phyloP scores from a whole-genome alignment of 2,888 invertebrate species.

The Drosophila suboccidentalis region DNA sequence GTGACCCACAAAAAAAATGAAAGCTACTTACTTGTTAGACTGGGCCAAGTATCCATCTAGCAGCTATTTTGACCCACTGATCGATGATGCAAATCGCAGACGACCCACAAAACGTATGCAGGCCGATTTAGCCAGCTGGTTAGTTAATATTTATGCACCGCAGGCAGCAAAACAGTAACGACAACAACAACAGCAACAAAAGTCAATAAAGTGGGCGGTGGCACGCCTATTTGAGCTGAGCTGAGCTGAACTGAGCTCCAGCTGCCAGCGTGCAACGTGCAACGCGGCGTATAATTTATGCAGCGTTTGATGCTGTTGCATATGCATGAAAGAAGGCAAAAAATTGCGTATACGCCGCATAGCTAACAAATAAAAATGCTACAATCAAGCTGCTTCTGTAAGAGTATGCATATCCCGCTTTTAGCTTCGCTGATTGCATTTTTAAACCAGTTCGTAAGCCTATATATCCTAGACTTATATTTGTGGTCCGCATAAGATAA shows the following conservation, averaged over 20 bases:
- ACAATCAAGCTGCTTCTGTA: slow-evolving; percentile 18
- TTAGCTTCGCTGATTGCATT: slow-evolving; percentile 17
- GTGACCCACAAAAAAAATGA: slow-evolving; percentile 59
- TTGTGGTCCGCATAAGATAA: background rate
- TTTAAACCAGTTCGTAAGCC: background rate
- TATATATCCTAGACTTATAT: background rate
- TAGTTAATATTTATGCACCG: slow-evolving; percentile 57
- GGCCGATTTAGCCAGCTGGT: slow-evolving; percentile 28
- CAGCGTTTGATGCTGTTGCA: slow-evolving; percentile 73
- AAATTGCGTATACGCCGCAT: slow-evolving; percentile 45
- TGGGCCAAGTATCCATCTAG: slow-evolving; percentile 30
- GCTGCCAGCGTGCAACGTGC: slow-evolving; percentile 39
- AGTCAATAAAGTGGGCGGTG: slow-evolving; percentile 50
- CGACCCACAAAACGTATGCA: slow-evolving; percentile 37
- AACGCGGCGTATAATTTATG: slow-evolving; percentile 74
- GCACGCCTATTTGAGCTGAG: slow-evolving; percentile 9
- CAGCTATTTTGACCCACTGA: slow-evolving; percentile 48
- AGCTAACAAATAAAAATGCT: slow-evolving; percentile 11
- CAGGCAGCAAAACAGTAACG: slow-evolving; percentile 5
- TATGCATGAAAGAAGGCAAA: slow-evolving; percentile 59
- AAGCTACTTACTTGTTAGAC: slow-evolving; percentile 29
- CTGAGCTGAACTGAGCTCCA: slow-evolving; percentile 26
- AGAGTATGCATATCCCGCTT: slow-evolving; percentile 2
- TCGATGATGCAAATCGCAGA: slow-evolving; percentile 47
- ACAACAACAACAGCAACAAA: slow-evolving; percentile 9